Percentiles rank a stretch among this genome's conserved stretches.
Evolutionary conservation across 2,797 vertebrate genomes (phyloP).

Genomic region (Sebastes aleutianus): DNA sequence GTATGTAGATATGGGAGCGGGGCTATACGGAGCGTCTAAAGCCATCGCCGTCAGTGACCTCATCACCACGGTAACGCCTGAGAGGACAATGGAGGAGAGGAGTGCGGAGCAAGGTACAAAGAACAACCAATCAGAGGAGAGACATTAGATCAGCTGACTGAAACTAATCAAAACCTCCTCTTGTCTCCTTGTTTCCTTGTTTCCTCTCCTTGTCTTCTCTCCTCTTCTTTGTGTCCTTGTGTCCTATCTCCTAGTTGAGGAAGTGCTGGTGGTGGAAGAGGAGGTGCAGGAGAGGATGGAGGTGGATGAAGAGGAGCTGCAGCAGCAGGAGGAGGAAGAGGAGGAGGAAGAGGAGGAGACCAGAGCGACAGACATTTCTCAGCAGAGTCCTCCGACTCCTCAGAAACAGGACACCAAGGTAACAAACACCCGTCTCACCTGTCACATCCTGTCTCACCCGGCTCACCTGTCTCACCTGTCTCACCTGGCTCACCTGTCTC

Average conservation of each 20-base stretch:
- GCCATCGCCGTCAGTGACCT: constrained; percentile 93
- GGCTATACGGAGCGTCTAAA: constrained; percentile 90
- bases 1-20: constrained; percentile 89
- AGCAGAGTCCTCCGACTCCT: constrained; percentile 80
- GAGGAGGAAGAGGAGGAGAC: constrained; percentile 63
- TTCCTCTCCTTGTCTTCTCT: background rate
- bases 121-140: background rate
- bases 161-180: background rate
- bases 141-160: background rate
- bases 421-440: background rate
- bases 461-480: background rate
- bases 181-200: background rate
- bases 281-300: constrained; percentile 71
- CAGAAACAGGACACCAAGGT: constrained; percentile 91
- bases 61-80: constrained; percentile 92
- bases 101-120: constrained; percentile 57
- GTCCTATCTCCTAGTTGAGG: constrained; percentile 25
- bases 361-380: constrained; percentile 79
- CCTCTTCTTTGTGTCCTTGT: background rate
- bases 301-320: constrained; percentile 70
- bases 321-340: constrained; percentile 41
- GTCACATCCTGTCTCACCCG: background rate
- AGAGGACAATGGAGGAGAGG: constrained; percentile 89
- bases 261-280: constrained; percentile 78
- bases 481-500: no score